phyloP scores from a whole-genome alignment of 1,140 invertebrate species.

The Colletes latitarsis region DNA sequence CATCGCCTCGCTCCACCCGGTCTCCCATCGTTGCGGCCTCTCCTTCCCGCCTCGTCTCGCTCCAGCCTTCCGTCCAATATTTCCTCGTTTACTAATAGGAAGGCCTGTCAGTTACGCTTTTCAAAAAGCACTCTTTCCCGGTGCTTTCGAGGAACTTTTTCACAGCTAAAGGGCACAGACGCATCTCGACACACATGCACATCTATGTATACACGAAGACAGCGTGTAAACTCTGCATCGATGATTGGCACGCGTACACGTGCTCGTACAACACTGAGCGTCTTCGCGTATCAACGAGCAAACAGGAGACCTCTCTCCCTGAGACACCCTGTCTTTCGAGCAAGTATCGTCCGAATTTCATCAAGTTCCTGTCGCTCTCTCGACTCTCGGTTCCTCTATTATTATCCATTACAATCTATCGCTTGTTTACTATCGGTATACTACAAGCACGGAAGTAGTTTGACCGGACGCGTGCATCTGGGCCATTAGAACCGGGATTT shows the following conservation, averaged over 20 bases:
- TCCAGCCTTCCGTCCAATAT: conserved; percentile 39
- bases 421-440: neutral
- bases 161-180: conserved; percentile 40
- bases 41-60: neutral
- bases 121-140: conserved; percentile 59
- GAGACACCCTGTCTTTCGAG: conserved; percentile 52
- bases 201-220: neutral
- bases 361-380: conserved; percentile 36
- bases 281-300: neutral
- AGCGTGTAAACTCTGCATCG: neutral
- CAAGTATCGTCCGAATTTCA: conserved; percentile 64
- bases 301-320: conserved; percentile 18
- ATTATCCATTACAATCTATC: neutral
- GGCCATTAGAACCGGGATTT: no score
- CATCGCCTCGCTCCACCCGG: neutral
- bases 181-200: conserved; percentile 5
- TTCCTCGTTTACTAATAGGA: conserved; percentile 65
- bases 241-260: neutral
- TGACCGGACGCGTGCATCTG: no score
- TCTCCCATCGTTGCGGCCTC: neutral
- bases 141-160: conserved; percentile 54
- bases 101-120: conserved; percentile 68
- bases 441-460: no score
- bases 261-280: neutral
- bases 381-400: neutral